Conservation (phyloP, 2,888 invertebrate genomes). For the Heliconius hortense region DNA sequence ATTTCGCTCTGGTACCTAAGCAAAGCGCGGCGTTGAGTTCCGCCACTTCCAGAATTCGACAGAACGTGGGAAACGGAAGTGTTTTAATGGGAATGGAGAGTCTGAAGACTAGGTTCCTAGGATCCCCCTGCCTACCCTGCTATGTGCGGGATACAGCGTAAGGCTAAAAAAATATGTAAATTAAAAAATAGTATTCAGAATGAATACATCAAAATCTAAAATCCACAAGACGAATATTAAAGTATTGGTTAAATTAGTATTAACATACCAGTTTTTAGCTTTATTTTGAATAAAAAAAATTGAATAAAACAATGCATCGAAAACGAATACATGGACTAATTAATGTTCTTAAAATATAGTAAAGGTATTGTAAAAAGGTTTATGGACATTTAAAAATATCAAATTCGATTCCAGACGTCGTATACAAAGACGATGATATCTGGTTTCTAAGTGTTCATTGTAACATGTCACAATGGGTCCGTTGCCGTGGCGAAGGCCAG, state of each 20-base stretch:
- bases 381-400: slow-evolving; percentile 51
- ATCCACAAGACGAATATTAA: not conserved
- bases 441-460: slow-evolving; percentile 76
- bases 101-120: no score
- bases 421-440: slow-evolving; percentile 70
- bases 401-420: slow-evolving; percentile 55
- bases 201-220: not conserved
- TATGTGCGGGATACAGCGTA: no score
- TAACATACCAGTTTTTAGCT: not conserved
- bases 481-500: slow-evolving; percentile 77
- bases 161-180: no score
- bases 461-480: slow-evolving; percentile 68
- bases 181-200: not conserved
- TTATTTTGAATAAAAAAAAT: not conserved
- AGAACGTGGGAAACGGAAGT: no score
- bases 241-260: not conserved
- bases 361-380: slow-evolving; percentile 1
- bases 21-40: no score
- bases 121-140: no score
- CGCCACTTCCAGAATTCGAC: no score
- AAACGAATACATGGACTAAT: not conserved
- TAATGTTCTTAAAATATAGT: not conserved
- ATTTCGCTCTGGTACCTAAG: no score
- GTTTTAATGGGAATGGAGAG: no score
- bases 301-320: not conserved